phyloP scores from a whole-genome alignment of 2,888 invertebrate genomes.

The Harpalus rufipes region DNA sequence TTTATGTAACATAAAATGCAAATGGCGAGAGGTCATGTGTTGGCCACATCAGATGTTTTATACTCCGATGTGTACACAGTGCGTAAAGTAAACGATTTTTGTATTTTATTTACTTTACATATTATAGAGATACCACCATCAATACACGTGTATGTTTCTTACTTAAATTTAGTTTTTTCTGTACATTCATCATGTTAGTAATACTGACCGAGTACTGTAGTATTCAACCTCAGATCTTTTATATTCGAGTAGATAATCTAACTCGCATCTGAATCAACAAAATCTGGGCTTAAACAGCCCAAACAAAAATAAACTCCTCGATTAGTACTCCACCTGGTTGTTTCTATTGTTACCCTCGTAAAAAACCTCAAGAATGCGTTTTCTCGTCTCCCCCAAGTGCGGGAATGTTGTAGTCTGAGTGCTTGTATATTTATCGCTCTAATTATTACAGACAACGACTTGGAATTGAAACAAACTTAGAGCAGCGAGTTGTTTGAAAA shows the following conservation, averaged over 20 bases:
- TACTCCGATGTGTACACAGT: too few species aligned
- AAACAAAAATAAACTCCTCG: slow-evolving; percentile 9
- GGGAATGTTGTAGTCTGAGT: slow-evolving; percentile 32
- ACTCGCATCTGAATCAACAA: neutral
- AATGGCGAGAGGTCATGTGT: too few species aligned
- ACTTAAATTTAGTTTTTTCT: too few species aligned
- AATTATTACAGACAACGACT: slow-evolving; percentile 57
- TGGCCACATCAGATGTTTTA: too few species aligned
- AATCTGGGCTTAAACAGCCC: slow-evolving; percentile 1
- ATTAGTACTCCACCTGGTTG: slow-evolving; percentile 29
- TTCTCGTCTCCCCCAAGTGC: slow-evolving; percentile 12
- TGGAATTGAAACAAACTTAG: slow-evolving; percentile 33
- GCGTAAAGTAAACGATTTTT: too few species aligned
- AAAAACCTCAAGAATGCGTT: slow-evolving; percentile 34
- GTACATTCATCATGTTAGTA: too few species aligned
- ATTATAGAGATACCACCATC: too few species aligned
- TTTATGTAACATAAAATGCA: too few species aligned
- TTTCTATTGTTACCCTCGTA: slow-evolving; percentile 43
- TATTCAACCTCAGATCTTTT: too few species aligned
- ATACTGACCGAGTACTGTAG: too few species aligned
- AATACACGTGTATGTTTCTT: too few species aligned
- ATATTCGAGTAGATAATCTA: neutral
- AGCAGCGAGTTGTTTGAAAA: slow-evolving; percentile 43
- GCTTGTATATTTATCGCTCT: slow-evolving; percentile 55
- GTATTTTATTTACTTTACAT: too few species aligned